A percentile compares a stretch with the other conserved stretches of the same genome.
Conservation (phyloP, 2,113 vertebrate species). For the Himantopus leucocephalus region DNA sequence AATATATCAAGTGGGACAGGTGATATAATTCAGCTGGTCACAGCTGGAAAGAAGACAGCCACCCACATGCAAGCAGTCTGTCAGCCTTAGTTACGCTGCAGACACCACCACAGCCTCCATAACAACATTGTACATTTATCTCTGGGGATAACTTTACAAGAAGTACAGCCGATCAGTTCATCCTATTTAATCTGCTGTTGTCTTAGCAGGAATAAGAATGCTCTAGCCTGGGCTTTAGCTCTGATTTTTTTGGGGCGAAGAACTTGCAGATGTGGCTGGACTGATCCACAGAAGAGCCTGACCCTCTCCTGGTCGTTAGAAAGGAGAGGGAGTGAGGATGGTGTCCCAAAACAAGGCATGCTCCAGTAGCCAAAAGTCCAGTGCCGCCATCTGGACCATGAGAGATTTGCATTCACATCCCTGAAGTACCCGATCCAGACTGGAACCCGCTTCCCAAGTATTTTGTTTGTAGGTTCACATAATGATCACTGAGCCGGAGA, state of each 20-base stretch:
- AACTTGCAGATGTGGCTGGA: not conserved
- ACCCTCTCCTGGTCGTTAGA: not conserved
- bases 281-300: not conserved
- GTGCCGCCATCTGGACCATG: not conserved
- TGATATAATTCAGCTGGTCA: conserved; percentile 88
- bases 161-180: conserved; percentile 68
- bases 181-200: conserved; percentile 74
- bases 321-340: not conserved
- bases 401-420: not conserved
- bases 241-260: not conserved
- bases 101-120: conserved; percentile 73
- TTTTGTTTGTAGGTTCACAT: not conserved
- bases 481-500: not conserved
- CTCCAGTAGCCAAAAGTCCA: not conserved
- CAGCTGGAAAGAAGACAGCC: conserved; percentile 86
- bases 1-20: conserved; percentile 87
- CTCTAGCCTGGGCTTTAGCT: conserved; percentile 21
- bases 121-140: conserved; percentile 75
- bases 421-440: not conserved
- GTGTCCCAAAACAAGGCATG: not conserved
- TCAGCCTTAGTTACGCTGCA: conserved; percentile 79
- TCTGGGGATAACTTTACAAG: conserved; percentile 79
- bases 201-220: conserved; percentile 52
- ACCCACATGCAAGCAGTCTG: conserved; percentile 86
- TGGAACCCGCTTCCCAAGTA: rapidly evolving